A percentile compares a stretch with the other conserved stretches of the same genome.
These are phyloP conservation scores for Numida meleagris DNA, from an alignment of 2,113 vertebrate species.

Conservation along the genomic window DNA sequence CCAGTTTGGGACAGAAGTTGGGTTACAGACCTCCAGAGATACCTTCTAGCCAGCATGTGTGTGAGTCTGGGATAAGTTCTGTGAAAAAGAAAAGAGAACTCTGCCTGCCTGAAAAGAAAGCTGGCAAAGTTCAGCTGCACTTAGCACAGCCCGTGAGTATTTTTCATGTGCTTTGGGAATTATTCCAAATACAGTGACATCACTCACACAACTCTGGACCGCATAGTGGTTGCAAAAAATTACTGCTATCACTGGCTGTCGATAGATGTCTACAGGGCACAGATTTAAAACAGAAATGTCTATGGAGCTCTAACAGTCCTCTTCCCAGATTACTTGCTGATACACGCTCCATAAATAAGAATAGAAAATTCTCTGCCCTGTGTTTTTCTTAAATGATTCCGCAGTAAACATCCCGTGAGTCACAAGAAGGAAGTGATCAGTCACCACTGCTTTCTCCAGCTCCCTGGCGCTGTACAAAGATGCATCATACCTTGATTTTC, in stretches of 20 bases:
- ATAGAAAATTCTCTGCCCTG: not conserved
- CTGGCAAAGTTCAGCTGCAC: conserved; percentile 3
- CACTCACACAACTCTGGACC: conserved; percentile 26
- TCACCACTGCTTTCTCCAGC: not conserved
- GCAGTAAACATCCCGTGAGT: not conserved
- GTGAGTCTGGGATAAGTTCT: not conserved
- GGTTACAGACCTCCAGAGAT: not conserved
- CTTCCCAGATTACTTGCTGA: not conserved
- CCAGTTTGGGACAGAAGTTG: not conserved
- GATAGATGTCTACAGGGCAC: not conserved
- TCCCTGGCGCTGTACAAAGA: not conserved
- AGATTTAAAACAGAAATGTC: not conserved
- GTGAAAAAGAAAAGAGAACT: not conserved
- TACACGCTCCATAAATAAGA: not conserved
- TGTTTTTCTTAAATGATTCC: not conserved
- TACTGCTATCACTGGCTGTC: not conserved
- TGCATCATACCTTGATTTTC: conserved; percentile 10
- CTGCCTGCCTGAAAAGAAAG: conserved; percentile 33
- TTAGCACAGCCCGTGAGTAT: conserved; percentile 54
- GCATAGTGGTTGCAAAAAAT: not conserved
- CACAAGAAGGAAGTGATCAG: conserved; percentile 2
- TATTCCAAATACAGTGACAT: conserved; percentile 53
- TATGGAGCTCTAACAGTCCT: not conserved
- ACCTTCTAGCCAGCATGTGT: not conserved
- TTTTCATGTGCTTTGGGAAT: conserved; percentile 67